Evolutionary conservation across 2,113 vertebrate species (phyloP).

Genomic region (Cepphus grylle): DNA sequence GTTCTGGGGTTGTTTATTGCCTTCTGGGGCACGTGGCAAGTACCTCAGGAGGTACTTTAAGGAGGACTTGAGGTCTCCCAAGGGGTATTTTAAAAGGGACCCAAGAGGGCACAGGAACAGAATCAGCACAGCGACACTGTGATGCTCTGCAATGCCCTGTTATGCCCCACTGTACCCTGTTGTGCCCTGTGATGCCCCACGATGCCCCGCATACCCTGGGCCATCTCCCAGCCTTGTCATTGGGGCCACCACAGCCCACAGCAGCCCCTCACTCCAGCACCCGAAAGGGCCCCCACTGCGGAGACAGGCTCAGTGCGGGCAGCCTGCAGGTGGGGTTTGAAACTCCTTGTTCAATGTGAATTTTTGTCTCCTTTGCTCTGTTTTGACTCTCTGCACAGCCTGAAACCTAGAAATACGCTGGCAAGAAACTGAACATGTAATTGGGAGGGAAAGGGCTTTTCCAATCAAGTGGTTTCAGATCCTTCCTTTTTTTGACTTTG

Average conservation of each 20-base stretch:
- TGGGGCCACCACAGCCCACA: not conserved
- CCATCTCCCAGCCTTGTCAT: not conserved
- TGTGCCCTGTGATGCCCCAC: too few relatives aligned
- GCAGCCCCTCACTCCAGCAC: not conserved
- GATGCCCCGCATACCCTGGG: accelerated
- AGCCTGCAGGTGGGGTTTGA: not conserved
- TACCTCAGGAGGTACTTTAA: not conserved
- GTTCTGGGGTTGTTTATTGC: not conserved
- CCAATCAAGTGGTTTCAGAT: not conserved
- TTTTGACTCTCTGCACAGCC: not conserved
- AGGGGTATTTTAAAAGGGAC: not conserved
- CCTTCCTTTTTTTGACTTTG: not conserved
- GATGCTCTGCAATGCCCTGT: not conserved
- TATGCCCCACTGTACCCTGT: too few relatives aligned
- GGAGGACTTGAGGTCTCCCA: not conserved
- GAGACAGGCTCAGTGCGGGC: not conserved
- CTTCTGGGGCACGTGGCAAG: accelerated
- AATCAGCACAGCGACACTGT: not conserved
- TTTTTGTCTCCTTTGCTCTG: not conserved
- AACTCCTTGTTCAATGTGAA: not conserved
- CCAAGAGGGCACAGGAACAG: not conserved
- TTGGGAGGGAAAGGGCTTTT: not conserved
- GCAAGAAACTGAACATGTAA: not conserved
- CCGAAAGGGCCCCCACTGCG: not conserved
- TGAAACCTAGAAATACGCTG: not conserved